Conservation (phyloP, 2,888 invertebrate genomes). For the Cephus sareptanus region DNA sequence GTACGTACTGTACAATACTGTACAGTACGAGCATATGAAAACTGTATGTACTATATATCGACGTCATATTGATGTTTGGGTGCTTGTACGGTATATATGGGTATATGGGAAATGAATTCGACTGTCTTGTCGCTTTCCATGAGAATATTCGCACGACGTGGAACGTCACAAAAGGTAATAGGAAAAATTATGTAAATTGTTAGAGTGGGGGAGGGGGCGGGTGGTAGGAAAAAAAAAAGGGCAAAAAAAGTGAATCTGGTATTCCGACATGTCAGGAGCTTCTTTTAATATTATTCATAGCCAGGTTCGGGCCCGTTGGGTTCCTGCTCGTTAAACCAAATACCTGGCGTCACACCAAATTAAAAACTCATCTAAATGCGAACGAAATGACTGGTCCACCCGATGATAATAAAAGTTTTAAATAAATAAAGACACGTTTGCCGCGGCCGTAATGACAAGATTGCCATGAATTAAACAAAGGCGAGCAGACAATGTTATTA, state of each 20-base stretch:
- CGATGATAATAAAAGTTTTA: conserved; percentile 39
- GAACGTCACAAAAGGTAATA: not conserved
- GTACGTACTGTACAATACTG: too few species aligned
- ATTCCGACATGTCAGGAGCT: conserved; percentile 6
- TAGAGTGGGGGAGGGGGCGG: not conserved
- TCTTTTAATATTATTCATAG: conserved; percentile 46
- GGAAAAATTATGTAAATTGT: not conserved
- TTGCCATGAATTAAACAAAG: conserved; percentile 45
- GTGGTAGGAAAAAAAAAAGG: not conserved
- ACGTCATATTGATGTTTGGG: too few species aligned
- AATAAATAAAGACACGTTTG: conserved; percentile 50
- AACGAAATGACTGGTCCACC: conserved; percentile 42
- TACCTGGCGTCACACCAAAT: conserved; percentile 52
- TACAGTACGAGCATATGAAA: too few species aligned
- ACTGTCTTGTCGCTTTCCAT: too few species aligned
- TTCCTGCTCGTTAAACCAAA: conserved; percentile 51
- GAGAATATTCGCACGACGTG: too few species aligned
- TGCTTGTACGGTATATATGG: too few species aligned
- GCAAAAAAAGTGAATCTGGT: conserved; percentile 10
- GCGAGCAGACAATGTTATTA: conserved; percentile 41
- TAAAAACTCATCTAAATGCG: conserved; percentile 55
- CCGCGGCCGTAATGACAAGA: conserved; percentile 48
- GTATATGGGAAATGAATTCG: too few species aligned
- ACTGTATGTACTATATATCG: too few species aligned
- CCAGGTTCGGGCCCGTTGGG: conserved; percentile 27